Conservation (phyloP, 2,888 invertebrate genomes). For the Acanthoscelides obtectus region DNA sequence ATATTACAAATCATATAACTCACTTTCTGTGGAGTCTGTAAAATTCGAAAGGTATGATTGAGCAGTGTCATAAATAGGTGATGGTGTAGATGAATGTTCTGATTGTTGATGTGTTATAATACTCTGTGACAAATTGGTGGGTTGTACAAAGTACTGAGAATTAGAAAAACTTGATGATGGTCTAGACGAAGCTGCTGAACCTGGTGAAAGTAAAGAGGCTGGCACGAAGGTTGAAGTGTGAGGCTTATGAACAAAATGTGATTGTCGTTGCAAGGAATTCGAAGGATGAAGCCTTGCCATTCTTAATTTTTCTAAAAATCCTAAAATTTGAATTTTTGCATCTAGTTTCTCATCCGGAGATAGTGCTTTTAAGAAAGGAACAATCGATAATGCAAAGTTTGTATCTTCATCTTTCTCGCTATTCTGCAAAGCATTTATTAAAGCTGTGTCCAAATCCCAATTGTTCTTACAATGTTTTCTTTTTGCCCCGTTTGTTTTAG, state of each 20-base stretch:
- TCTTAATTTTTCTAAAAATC: conserved; percentile 7
- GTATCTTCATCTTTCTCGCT: not conserved
- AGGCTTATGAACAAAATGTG: not conserved
- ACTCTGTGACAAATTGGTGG: too few species aligned
- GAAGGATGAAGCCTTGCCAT: too few species aligned
- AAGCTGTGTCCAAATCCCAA: not conserved
- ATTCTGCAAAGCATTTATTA: not conserved
- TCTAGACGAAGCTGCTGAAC: too few species aligned
- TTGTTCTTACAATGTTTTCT: too few species aligned
- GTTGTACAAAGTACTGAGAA: too few species aligned
- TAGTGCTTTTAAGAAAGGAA: not conserved
- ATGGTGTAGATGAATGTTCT: too few species aligned
- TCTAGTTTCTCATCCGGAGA: conserved; percentile 6
- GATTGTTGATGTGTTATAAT: too few species aligned
- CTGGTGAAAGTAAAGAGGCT: too few species aligned
- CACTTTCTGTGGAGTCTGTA: not conserved
- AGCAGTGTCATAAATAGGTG: not conserved
- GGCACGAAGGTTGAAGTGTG: not conserved
- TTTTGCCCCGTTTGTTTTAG: too few species aligned
- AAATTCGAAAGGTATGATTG: not conserved
- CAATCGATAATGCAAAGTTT: not conserved
- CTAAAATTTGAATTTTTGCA: conserved; percentile 4
- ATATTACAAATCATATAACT: too few species aligned
- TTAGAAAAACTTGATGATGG: too few species aligned
- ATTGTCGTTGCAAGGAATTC: too few species aligned